These are phyloP conservation scores for Dromiciops gliroides DNA, from an alignment of 2,113 vertebrate genomes.

Conservation along the genomic window DNA sequence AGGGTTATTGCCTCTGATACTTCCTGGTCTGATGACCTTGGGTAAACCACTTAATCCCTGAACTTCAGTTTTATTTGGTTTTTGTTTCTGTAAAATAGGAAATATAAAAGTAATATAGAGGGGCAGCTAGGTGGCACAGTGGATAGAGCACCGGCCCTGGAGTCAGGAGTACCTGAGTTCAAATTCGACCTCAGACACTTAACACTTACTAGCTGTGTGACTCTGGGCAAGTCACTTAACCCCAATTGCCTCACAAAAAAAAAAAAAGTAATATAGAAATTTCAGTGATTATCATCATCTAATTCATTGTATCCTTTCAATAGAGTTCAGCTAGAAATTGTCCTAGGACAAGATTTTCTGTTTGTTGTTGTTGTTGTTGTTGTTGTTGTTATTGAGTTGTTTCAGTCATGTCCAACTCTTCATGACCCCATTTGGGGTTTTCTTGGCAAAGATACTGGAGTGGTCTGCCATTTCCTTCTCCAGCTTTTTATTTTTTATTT, in stretches of 20 bases:
- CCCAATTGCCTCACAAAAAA: too few relatives aligned
- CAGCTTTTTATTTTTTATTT: too few relatives aligned
- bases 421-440: neutral
- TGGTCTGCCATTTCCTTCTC: neutral
- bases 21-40: neutral
- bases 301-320: neutral
- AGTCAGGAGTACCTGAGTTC: too few relatives aligned
- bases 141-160: too few relatives aligned
- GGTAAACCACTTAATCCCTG: neutral
- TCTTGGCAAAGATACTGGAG: neutral
- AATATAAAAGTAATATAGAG: neutral
- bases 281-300: neutral
- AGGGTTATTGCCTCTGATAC: neutral
- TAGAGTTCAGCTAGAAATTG: neutral
- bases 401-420: neutral
- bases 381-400: neutral
- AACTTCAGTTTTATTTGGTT: neutral
- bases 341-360: neutral
- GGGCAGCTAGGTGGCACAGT: too few relatives aligned
- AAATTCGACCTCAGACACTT: too few relatives aligned
- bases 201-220: too few relatives aligned
- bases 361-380: neutral
- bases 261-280: neutral
- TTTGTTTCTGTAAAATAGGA: neutral
- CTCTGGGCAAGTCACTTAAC: too few relatives aligned